phyloP scores from a whole-genome alignment of 2,797 vertebrate genomes.

The Hephaestus fuliginosus region DNA sequence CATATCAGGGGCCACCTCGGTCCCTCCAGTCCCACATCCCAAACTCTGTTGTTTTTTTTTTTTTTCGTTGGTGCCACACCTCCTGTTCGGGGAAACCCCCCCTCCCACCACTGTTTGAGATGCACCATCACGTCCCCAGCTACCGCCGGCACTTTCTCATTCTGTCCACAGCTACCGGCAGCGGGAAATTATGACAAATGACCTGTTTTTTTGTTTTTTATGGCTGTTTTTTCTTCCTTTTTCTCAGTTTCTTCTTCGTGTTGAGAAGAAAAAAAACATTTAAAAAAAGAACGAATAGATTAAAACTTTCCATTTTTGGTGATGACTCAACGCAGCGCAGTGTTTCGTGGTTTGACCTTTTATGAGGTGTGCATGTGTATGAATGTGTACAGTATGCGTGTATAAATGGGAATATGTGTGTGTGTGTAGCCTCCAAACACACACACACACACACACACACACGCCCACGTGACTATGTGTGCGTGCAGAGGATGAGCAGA shows the following conservation, averaged over 20 bases:
- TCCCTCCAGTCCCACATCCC: constrained; percentile 3
- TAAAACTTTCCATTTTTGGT: constrained; percentile 80
- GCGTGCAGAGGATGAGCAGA: constrained; percentile 37
- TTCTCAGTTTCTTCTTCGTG: constrained; percentile 73
- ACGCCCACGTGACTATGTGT: neutral
- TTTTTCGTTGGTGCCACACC: constrained; percentile 36
- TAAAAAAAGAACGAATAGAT: constrained; percentile 60
- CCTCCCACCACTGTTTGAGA: constrained; percentile 59
- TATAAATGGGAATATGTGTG: constrained; percentile 28
- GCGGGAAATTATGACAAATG: constrained; percentile 83
- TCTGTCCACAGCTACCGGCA: constrained; percentile 77
- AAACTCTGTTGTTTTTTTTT: constrained; percentile 11
- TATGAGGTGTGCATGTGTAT: constrained; percentile 59
- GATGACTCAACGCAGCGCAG: constrained; percentile 73
- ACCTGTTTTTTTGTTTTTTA: constrained; percentile 50
- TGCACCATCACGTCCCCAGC: constrained; percentile 62
- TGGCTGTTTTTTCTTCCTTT: constrained; percentile 67
- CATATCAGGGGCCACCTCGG: constrained; percentile 52
- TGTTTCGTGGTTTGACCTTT: constrained; percentile 76
- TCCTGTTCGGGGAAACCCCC: neutral
- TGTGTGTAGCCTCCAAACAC: neutral
- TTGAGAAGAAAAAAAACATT: constrained; percentile 36
- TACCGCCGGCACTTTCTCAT: constrained; percentile 72
- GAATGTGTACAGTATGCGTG: constrained; percentile 48
- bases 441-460: neutral